Base-by-base conservation (phyloP, 92 coral and sea anemone species). In the Parazoanthus darwini region DNA sequence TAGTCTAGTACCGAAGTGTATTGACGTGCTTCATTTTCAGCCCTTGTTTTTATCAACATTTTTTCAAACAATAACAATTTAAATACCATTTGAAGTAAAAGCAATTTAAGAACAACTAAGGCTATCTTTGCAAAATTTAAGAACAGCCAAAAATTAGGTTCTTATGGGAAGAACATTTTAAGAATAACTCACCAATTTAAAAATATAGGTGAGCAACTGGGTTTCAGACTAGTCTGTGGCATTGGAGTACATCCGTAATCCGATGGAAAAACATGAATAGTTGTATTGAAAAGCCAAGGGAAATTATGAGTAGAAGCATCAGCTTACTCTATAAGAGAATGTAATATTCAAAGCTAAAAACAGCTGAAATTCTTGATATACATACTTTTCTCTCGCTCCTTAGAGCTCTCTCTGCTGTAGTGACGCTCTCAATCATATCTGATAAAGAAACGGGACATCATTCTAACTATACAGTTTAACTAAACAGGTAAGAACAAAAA, bases 391-490 rank as follows among this genome's bases (percentile, higher is more conserved):
- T 78, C 58, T 91, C 96, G 65, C 94, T 92, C 8, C 98, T 94
- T 20, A 92, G 89, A 26, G 93, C 76, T 82, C 98, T 92, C 79
- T 93, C 96, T 66, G 91, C 91, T 43, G 90, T 83, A n/a, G 82
- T 83, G 16, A 89, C 80, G 68, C 90, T 93, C 16, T 81, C 91
- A 51, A 95, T 75, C 79, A 93, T 50, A 70, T 90, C 98, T 95
- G 80, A 13, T 37, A 50, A 37, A 51, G 20, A 66, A 26, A 0
- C 46, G 33, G 33, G 33, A 29, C 33, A 29, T 29, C 59, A 54
- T 3, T 54, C 18, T 13, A 54, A 54, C 20, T 54, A 11, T 54
- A 54, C 59, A 54, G 59, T 54, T 54, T 20, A 54, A 54, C 59
- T 54, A 11, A 54, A 54, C 59, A 54, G 59, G 20, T 54, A 11